A percentile compares a stretch with the other conserved stretches of the same genome.
Conservation (phyloP, 2,797 vertebrate genomes). For the Brachyalestes nurse region DNA sequence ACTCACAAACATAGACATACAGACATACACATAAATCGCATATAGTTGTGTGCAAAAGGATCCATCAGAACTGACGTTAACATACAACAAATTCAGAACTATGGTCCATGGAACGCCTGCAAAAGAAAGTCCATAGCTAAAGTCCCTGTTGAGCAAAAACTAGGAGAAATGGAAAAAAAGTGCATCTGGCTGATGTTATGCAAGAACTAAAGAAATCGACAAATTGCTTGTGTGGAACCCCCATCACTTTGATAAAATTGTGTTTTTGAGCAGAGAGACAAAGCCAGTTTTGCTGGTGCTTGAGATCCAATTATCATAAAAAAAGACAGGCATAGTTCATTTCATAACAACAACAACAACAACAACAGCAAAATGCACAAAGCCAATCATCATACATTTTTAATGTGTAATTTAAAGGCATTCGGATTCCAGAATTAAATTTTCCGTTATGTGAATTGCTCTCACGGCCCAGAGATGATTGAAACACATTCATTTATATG, state of each 20-base stretch:
- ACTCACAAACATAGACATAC: slow-evolving; percentile 9
- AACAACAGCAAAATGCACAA: not conserved
- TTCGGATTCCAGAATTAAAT: not conserved
- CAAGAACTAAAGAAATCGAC: not conserved
- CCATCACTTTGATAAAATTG: slow-evolving; percentile 14
- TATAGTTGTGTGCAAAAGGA: not conserved
- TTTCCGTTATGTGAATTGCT: slow-evolving; percentile 1
- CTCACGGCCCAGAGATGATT: not conserved
- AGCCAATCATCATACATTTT: slow-evolving; percentile 8
- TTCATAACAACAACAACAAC: slow-evolving; percentile 19
- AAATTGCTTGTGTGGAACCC: slow-evolving; percentile 9
- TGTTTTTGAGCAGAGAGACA: slow-evolving; percentile 21
- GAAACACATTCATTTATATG: not conserved
- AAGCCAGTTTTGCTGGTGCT: slow-evolving; percentile 19
- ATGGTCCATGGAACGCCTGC: slow-evolving; percentile 8
- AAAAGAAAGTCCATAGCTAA: slow-evolving; percentile 15
- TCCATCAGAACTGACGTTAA: not conserved
- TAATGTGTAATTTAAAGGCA: slow-evolving; percentile 18
- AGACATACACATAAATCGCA: slow-evolving; percentile 6
- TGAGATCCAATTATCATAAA: slow-evolving; percentile 38
- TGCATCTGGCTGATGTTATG: not conserved
- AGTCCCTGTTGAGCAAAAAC: slow-evolving; percentile 37
- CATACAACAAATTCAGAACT: slow-evolving; percentile 28
- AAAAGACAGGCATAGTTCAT: slow-evolving; percentile 15
- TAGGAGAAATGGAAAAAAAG: slow-evolving; percentile 25